phyloP scores from a whole-genome alignment of 2,113 vertebrate genomes.

The Illadopsis cleaveri region DNA sequence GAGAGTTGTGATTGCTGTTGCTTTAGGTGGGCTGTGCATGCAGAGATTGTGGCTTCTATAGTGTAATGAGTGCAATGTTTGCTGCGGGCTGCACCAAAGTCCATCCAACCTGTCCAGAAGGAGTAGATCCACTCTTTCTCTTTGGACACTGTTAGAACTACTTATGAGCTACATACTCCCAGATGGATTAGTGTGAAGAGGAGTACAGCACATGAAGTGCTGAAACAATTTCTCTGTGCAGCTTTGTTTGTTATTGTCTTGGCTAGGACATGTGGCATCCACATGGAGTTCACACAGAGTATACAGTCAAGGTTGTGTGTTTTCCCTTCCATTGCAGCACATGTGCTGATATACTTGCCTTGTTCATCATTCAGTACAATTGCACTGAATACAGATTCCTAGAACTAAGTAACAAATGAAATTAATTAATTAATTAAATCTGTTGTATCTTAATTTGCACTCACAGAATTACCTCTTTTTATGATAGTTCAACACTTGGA shows the following conservation, averaged over 20 bases:
- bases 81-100: neutral
- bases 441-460: neutral
- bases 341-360: neutral
- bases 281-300: neutral
- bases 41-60: neutral
- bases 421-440: neutral
- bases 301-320: rapidly evolving
- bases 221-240: neutral
- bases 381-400: neutral
- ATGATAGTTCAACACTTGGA: neutral
- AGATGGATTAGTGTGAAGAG: neutral
- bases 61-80: neutral
- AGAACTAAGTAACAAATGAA: neutral
- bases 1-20: neutral
- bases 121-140: neutral
- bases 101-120: neutral
- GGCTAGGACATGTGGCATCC: neutral
- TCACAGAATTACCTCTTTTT: neutral
- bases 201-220: neutral
- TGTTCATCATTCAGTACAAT: neutral
- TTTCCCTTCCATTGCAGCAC: neutral
- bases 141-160: neutral
- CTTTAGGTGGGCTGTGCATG: neutral
- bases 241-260: neutral
- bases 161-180: neutral